Conservation (phyloP, 2,888 invertebrate genomes). For the Chloroclysta siterata region DNA sequence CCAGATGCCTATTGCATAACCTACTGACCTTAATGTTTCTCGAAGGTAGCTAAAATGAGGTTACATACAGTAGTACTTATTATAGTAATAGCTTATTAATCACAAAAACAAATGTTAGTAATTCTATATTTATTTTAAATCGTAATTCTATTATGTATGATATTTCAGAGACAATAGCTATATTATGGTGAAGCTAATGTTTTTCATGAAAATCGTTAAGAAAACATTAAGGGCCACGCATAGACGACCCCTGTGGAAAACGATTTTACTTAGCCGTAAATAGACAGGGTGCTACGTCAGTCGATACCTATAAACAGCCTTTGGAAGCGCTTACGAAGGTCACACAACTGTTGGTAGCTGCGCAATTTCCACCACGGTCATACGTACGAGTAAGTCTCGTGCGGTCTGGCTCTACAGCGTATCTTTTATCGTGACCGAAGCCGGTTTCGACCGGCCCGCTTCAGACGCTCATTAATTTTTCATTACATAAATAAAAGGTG, state of each 20-base stretch:
- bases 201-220: slow-evolving; percentile 28
- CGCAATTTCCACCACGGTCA: slow-evolving; percentile 31
- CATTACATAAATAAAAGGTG: slow-evolving; percentile 19
- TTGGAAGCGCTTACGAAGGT: slow-evolving; percentile 21
- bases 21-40: slow-evolving; percentile 36
- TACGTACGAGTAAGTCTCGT: slow-evolving; percentile 25
- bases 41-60: slow-evolving; percentile 10
- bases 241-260: slow-evolving; percentile 4
- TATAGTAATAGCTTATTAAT: too few species aligned
- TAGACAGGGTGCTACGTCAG: background rate
- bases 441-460: slow-evolving; percentile 24
- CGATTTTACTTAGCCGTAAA: background rate
- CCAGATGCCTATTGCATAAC: slow-evolving; percentile 2
- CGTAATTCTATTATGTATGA: background rate
- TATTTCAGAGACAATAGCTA: background rate
- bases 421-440: slow-evolving; percentile 20
- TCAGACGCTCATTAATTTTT: slow-evolving; percentile 20
- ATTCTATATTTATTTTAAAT: too few species aligned
- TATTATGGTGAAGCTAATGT: background rate
- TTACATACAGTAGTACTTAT: background rate
- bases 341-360: slow-evolving; percentile 27
- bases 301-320: background rate
- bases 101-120: background rate
- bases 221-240: slow-evolving; percentile 26
- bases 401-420: slow-evolving; percentile 5